Evolutionary conservation across 37 sponge, comb jelly and placozoan species (phyloP).

Genomic region (Bolinopsis microptera): DNA sequence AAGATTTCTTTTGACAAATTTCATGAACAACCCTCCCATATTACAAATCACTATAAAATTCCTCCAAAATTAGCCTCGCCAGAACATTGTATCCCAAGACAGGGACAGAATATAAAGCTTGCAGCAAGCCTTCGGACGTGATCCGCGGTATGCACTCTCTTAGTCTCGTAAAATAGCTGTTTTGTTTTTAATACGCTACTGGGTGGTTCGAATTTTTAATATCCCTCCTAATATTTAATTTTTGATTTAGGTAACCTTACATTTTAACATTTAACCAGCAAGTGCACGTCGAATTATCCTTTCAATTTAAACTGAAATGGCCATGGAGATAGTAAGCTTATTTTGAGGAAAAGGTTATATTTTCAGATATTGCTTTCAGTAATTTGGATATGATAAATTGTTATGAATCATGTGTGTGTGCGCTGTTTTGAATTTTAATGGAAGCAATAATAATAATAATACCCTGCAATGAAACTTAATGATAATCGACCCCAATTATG

Average conservation of each 20-base stretch:
- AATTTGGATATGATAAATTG: neutral
- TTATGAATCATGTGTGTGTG: constrained; percentile 43
- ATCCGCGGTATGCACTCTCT: no score
- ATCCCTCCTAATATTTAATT: neutral
- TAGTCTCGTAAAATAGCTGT: no score
- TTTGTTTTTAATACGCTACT: neutral
- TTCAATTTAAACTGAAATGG: neutral
- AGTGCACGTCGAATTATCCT: neutral
- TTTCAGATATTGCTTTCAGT: neutral
- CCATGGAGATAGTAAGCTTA: neutral
- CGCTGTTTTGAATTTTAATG: constrained; percentile 53
- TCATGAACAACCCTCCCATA: no score
- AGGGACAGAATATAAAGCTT: no score
- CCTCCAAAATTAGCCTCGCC: no score
- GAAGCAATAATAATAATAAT: neutral
- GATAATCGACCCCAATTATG: neutral
- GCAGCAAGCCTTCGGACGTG: no score
- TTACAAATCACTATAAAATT: no score
- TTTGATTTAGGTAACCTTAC: neutral
- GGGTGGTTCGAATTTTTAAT: neutral
- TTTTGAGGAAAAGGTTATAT: neutral
- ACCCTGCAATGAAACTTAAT: neutral
- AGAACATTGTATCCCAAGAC: no score
- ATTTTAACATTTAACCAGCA: neutral
- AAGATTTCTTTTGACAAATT: no score